A percentile compares a stretch with the other conserved stretches of the same genome.
Evolutionary conservation across 2,888 invertebrate genomes (phyloP).

Genomic region (Pyrrhia umbra): DNA sequence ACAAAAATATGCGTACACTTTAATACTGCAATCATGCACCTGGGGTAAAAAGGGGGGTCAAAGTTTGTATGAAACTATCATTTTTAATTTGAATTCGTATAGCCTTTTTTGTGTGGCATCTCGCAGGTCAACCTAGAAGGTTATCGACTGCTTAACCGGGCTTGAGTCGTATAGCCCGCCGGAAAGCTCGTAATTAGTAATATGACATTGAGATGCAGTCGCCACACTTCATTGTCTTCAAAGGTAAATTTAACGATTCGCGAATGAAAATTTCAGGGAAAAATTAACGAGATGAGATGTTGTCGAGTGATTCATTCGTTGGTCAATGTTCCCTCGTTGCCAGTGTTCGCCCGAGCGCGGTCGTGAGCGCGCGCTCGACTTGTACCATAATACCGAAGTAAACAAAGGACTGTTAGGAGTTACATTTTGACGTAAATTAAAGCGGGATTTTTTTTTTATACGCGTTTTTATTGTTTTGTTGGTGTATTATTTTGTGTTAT

Average conservation of each 20-base stretch:
- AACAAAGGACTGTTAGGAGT: conserved; percentile 56
- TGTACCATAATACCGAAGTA: conserved; percentile 17
- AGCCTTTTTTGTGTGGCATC: no score
- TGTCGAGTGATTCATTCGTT: conserved; percentile 50
- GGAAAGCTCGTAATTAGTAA: neutral
- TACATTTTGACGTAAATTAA: conserved; percentile 19
- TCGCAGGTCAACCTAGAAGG: no score
- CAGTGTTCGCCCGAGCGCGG: conserved; percentile 49
- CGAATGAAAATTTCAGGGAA: conserved; percentile 58
- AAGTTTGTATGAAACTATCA: no score
- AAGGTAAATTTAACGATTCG: conserved; percentile 42
- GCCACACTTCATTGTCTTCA: conserved; percentile 13
- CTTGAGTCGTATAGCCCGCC: no score
- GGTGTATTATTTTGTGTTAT: no score
- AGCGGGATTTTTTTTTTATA: conserved; percentile 19
- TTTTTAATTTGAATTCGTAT: no score
- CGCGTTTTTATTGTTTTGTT: conserved; percentile 7
- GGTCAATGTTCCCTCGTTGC: conserved; percentile 42
- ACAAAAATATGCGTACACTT: no score
- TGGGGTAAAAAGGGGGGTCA: no score
- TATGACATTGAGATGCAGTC: conserved; percentile 11
- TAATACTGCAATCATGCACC: no score
- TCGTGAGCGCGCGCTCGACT: conserved; percentile 56
- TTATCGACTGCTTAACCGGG: no score
- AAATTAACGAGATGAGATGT: conserved; percentile 48